Conservation (phyloP, 2,113 vertebrate species). For the Odocoileus virginianus region DNA sequence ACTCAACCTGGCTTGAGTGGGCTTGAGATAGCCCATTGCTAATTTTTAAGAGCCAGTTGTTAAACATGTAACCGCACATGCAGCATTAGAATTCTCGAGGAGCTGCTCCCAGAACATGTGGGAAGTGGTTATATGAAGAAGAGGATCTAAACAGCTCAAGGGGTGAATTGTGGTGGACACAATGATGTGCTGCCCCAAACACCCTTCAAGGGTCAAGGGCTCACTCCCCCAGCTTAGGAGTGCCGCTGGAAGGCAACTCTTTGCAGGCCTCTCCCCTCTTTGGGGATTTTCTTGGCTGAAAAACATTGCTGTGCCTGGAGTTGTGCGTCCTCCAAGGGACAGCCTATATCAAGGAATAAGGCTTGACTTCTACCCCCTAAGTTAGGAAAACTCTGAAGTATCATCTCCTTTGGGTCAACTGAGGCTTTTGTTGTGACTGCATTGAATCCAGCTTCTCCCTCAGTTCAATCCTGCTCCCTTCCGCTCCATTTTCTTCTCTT, state of each 20-base stretch:
- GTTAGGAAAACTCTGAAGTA: background rate
- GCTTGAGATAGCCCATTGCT: background rate
- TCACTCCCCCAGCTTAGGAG: background rate
- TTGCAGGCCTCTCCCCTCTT: background rate
- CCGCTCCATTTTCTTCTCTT: background rate
- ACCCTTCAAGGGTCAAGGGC: background rate
- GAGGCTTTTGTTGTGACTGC: background rate
- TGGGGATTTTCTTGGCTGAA: constrained; percentile 24
- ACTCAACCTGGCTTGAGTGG: background rate
- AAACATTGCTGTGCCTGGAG: background rate
- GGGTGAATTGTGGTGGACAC: background rate
- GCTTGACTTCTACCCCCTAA: background rate
- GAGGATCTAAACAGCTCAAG: background rate
- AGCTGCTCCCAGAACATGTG: background rate
- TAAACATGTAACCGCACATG: background rate
- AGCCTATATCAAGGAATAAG: background rate
- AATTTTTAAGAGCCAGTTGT: background rate
- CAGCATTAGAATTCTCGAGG: background rate
- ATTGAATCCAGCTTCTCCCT: background rate
- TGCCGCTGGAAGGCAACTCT: background rate
- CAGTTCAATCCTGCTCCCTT: background rate
- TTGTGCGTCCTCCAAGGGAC: background rate
- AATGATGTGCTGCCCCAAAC: background rate
- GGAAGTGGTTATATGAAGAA: background rate
- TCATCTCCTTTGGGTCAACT: background rate